These are phyloP conservation scores for Apantesis nais DNA, from an alignment of 2,888 invertebrate species.

Conservation along the genomic window DNA sequence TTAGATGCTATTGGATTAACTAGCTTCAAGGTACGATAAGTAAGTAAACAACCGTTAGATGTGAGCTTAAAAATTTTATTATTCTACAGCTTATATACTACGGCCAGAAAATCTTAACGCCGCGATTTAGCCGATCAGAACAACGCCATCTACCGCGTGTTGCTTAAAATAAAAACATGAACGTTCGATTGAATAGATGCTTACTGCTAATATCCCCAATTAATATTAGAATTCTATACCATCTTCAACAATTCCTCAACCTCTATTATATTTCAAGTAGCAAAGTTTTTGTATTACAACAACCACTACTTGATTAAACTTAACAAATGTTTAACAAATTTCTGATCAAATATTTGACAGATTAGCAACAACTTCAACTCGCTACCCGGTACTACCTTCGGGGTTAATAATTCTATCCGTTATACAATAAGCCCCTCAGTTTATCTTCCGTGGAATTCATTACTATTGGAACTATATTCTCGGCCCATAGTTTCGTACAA, in stretches of 20 bases:
- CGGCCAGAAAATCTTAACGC: no score
- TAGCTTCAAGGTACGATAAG: no score
- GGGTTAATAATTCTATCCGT: conserved; percentile 17
- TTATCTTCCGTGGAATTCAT: conserved; percentile 38
- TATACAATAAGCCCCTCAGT: conserved; percentile 25
- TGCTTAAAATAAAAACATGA: no score
- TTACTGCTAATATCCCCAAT: not conserved
- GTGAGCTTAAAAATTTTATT: no score
- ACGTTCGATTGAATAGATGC: no score
- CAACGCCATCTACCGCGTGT: no score
- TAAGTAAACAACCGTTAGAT: no score
- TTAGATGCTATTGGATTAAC: no score
- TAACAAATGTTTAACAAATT: not conserved
- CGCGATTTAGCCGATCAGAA: no score
- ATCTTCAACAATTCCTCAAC: not conserved
- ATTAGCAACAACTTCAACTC: conserved; percentile 1
- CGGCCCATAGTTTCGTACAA: conserved; percentile 35
- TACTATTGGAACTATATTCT: conserved; percentile 43
- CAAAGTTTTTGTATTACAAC: not conserved
- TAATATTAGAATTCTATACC: not conserved
- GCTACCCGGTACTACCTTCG: not conserved
- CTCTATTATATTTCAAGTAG: not conserved
- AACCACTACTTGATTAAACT: not conserved
- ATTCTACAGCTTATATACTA: no score
- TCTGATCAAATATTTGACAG: conserved; percentile 4